Base-by-base conservation (phyloP, 2,797 vertebrate species). In the Rhincodon typus region DNA sequence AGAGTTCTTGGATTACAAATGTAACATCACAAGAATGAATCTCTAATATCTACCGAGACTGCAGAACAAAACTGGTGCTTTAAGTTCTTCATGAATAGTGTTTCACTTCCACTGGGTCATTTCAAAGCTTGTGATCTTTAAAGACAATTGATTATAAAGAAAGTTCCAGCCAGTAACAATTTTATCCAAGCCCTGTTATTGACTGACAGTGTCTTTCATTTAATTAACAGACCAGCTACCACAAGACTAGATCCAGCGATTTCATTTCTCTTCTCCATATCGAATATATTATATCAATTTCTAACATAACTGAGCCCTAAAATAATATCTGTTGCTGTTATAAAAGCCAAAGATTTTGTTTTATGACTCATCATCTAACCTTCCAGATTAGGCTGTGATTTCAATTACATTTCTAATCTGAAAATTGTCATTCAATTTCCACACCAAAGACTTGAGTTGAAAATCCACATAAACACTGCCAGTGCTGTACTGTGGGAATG, bases 141-240 rank as follows among this genome's bases (percentile, higher is more conserved):
- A 74, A 94, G 93, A 70, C 69, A 94, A 95, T 95, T 77, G 94
- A 95, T 95, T 95, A 77, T 77, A 93, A 95, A 95, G 53, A 70
- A 74, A 57, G 94, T 95, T 57, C 53, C 70, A 77, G 70, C 30
- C 94, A 57, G 70, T 95, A 77, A 72, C 15, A 77, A 95, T 95
- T 74, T 95, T 95, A 95, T 57, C 57, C 94, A 95, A 95, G 77
- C 46, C 38, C 4, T 27, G 46, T 77, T 46, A 53, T 77, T 46
- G 72, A 15, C 46, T 77, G 70, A 77, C 53, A 57, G 94, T 30
- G 74, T 57, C 77, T 95, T 95, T 95, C 70, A 95, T 95, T 95
- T 74, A 95, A 95, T 77, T 77, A 95, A 50, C 42, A 77, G 74
- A 53, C n/a, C 94, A 95, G 67, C 69, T 50, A 74, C 27, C 86